A percentile compares a stretch with the other conserved stretches of the same genome.
Conservation (phyloP, 2,797 vertebrate species). For the Danio tinwini region DNA sequence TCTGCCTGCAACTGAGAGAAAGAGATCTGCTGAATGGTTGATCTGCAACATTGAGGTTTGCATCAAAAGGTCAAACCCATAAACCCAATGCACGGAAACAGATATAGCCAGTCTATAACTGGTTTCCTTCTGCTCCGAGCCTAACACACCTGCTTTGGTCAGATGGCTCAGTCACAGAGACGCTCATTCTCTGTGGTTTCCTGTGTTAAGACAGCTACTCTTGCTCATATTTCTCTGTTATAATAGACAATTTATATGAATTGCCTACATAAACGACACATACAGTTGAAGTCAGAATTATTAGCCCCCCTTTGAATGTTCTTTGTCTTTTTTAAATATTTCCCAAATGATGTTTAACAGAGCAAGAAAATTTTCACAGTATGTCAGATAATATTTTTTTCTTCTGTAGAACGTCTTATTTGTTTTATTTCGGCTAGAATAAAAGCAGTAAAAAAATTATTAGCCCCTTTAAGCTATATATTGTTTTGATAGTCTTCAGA, state of each 20-base stretch:
- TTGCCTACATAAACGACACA: conserved; percentile 33
- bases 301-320: no score
- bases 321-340: no score
- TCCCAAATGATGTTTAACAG: no score
- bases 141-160: conserved; percentile 47
- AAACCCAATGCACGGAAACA: conserved; percentile 13
- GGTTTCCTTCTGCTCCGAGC: not conserved
- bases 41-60: conserved; percentile 45
- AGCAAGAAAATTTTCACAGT: no score
- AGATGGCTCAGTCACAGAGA: conserved; percentile 19
- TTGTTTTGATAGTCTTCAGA: no score
- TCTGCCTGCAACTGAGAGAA: conserved; percentile 29
- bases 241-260: not conserved
- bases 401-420: no score
- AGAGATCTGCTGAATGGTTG: conserved; percentile 31
- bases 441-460: no score
- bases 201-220: conserved; percentile 48
- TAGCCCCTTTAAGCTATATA: no score
- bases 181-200: conserved; percentile 58
- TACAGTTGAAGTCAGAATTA: no score
- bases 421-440: no score
- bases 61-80: conserved; percentile 47
- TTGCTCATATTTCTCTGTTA: not conserved
- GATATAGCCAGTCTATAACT: conserved; percentile 24
- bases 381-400: no score